A percentile compares a stretch with the other conserved stretches of the same genome.
phyloP scores from a whole-genome alignment of 2,888 invertebrate species.

The Polydrusus tereticollis region DNA sequence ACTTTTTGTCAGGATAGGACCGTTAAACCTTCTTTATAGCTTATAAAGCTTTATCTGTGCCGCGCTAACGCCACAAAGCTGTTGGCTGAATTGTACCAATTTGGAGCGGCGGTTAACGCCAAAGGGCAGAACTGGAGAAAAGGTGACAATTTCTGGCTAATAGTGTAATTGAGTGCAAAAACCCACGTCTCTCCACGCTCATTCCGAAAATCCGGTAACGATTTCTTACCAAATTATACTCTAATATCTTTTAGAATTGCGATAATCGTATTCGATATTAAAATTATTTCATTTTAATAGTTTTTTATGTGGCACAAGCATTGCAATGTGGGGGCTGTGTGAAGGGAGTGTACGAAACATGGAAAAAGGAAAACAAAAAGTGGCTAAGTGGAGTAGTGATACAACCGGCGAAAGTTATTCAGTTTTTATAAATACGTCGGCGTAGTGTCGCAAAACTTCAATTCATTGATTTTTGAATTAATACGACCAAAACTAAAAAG shows the following conservation, averaged over 20 bases:
- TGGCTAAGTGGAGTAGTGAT: no score
- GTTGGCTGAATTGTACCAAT: constrained; percentile 42
- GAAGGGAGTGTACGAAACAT: no score
- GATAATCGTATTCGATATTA: background rate
- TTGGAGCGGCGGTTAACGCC: constrained; percentile 39
- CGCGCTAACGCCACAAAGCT: constrained; percentile 41
- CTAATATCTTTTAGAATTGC: constrained; percentile 1
- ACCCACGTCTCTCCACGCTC: constrained; percentile 12
- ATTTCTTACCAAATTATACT: constrained; percentile 13
- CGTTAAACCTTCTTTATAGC: constrained; percentile 45
- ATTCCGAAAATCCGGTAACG: constrained; percentile 7
- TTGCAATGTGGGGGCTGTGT: no score
- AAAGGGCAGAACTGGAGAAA: constrained; percentile 39
- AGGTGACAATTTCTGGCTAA: constrained; percentile 43
- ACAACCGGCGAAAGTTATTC: no score
- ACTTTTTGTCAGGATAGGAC: constrained; percentile 38
- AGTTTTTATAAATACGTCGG: no score
- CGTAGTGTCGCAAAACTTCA: no score
- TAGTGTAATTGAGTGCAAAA: constrained; percentile 38
- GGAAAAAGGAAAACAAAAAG: no score
- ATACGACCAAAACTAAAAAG: no score
- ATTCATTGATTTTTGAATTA: no score
- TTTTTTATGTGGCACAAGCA: no score
- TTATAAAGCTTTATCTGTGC: constrained; percentile 44
- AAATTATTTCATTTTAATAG: no score